phyloP scores from a whole-genome alignment of 2,113 vertebrate species.

The Caracal caracal region DNA sequence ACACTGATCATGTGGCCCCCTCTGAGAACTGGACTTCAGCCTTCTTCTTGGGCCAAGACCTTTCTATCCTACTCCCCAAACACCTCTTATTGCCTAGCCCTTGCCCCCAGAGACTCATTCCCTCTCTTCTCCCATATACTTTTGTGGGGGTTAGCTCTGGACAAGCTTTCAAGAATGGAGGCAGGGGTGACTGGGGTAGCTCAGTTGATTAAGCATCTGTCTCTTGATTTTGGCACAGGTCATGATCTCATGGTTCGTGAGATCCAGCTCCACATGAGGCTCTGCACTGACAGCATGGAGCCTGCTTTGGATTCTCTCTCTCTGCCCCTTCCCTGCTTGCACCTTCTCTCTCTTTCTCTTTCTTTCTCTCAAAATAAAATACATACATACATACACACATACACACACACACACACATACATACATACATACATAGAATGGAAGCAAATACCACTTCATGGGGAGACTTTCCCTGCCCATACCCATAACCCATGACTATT shows the following conservation, averaged over 20 bases:
- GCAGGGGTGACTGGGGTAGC: too few relatives aligned
- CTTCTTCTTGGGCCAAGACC: background rate
- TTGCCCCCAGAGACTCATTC: background rate
- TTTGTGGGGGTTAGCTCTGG: background rate
- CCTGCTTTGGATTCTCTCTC: too few relatives aligned
- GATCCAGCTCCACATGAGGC: too few relatives aligned
- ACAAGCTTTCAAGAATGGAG: background rate
- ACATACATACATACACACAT: too few relatives aligned
- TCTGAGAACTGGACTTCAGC: background rate
- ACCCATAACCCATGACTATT: background rate
- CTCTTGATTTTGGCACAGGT: too few relatives aligned
- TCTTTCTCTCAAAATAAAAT: too few relatives aligned
- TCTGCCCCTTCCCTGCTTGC: too few relatives aligned
- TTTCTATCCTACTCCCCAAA: background rate
- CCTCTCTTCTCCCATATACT: background rate
- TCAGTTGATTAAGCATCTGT: too few relatives aligned
- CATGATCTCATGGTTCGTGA: too few relatives aligned
- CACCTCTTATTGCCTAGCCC: background rate
- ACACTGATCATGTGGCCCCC: background rate
- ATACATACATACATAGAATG: background rate
- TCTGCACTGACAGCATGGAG: too few relatives aligned
- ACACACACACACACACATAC: too few relatives aligned
- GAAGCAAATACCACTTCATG: background rate
- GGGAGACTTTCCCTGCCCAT: background rate
- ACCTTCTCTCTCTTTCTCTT: too few relatives aligned